These are phyloP conservation scores for Ceramica pisi DNA, from an alignment of 2,888 invertebrate species.

Conservation along the genomic window DNA sequence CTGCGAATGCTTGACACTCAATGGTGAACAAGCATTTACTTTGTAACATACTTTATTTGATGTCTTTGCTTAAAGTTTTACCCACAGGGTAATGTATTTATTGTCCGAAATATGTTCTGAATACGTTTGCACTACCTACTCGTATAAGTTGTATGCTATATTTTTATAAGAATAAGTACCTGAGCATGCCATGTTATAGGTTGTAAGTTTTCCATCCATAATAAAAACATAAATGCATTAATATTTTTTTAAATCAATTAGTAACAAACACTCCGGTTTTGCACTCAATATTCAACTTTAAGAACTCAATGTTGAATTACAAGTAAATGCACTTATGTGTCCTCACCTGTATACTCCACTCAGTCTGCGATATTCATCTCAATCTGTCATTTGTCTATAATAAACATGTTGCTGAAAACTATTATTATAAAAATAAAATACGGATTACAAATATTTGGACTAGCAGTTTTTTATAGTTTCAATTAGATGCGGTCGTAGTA, in stretches of 20 bases:
- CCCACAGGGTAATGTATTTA: no score
- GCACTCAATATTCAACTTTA: not conserved
- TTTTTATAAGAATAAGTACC: no score
- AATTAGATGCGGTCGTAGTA: constrained; percentile 1
- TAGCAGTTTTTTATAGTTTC: constrained; percentile 20
- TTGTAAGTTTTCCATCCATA: no score
- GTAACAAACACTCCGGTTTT: not conserved
- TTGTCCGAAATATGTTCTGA: no score
- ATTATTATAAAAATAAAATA: constrained; percentile 26
- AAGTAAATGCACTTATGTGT: constrained; percentile 4
- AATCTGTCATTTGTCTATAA: constrained; percentile 62
- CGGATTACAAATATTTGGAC: constrained; percentile 10
- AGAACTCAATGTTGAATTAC: not conserved
- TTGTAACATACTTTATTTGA: not conserved
- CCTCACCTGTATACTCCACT: not conserved
- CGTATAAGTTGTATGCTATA: no score
- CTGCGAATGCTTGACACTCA: not conserved
- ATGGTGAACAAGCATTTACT: not conserved
- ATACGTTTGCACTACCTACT: no score
- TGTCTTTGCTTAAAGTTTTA: no score
- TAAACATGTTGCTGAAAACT: constrained; percentile 55
- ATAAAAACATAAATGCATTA: no score
- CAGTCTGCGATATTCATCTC: constrained; percentile 25
- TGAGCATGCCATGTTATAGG: no score
- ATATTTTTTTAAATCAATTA: not conserved